Evolutionary conservation across 2,888 invertebrate species (phyloP).

Genomic region (Nomada fabriciana): DNA sequence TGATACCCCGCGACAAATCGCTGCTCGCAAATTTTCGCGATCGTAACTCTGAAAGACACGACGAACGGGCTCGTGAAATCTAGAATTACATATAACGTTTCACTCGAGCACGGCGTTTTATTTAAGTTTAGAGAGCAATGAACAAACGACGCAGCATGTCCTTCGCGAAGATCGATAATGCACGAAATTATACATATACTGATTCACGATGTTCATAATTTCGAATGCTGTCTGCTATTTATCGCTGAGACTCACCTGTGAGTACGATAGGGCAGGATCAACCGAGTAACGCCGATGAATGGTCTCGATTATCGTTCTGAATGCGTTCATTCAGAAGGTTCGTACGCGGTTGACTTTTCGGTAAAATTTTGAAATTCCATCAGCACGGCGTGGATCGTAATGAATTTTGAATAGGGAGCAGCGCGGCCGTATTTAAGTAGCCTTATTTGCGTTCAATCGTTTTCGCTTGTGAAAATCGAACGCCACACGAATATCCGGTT

Average conservation of each 20-base stretch:
- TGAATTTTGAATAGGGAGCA: conserved; percentile 9
- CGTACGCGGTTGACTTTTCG: conserved; percentile 29
- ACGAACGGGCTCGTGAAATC: conserved; percentile 33
- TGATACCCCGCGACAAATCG: conserved; percentile 52
- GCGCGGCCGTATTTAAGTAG: conserved; percentile 28
- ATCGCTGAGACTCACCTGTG: not conserved
- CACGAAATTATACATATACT: not conserved
- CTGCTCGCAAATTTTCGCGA: conserved; percentile 27
- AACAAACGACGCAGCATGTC: not conserved
- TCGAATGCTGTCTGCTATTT: not conserved
- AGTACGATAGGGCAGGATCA: not conserved
- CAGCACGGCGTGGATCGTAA: conserved; percentile 19
- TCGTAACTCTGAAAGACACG: conserved; percentile 40
- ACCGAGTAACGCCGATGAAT: not conserved
- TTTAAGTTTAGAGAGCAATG: conserved; percentile 2
- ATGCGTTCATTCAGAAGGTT: not conserved
- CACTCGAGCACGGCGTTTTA: not conserved
- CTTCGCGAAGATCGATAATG: not conserved
- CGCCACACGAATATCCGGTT: conserved; percentile 3
- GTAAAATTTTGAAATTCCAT: conserved; percentile 40
- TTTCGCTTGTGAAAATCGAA: conserved; percentile 13
- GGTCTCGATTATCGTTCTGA: not conserved
- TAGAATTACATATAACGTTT: conserved; percentile 40
- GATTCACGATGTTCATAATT: conserved; percentile 2
- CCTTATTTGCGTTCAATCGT: conserved; percentile 38